phyloP scores from a whole-genome alignment of 1,140 invertebrate genomes.

The Vollenhovia emeryi region DNA sequence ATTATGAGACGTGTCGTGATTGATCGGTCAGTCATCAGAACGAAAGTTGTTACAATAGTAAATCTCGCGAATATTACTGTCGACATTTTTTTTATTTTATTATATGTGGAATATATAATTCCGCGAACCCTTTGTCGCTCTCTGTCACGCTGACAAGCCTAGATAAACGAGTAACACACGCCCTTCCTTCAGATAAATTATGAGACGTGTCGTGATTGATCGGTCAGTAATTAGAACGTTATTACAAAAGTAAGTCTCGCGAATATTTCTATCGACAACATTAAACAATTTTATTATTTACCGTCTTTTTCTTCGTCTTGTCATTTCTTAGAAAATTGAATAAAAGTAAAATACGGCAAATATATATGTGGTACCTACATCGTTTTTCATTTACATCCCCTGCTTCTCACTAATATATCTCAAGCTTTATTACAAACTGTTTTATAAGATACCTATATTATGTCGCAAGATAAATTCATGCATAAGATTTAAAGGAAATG shows the following conservation, averaged over 20 bases:
- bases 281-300: not conserved
- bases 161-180: not conserved
- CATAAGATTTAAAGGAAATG: not conserved
- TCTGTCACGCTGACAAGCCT: not conserved
- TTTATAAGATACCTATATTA: not conserved
- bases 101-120: slow-evolving; percentile 52
- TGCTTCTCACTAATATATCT: not conserved
- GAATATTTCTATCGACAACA: not conserved
- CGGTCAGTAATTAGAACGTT: not conserved
- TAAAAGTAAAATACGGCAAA: not conserved
- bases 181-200: not conserved
- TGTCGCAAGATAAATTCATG: not conserved
- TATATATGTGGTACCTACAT: not conserved
- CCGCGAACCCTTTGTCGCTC: not conserved
- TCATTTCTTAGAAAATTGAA: not conserved
- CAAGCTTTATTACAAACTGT: not conserved
- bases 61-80: not conserved
- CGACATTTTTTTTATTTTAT: too few species aligned
- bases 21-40: not conserved
- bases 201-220: not conserved
- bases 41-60: not conserved
- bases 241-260: not conserved
- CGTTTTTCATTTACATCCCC: not conserved
- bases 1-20: not conserved
- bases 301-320: not conserved